Evolutionary conservation across 2,113 vertebrate species (phyloP), one percentile per base, ranked within the genome.

Genomic region (Balaeniceps rex): DNA sequence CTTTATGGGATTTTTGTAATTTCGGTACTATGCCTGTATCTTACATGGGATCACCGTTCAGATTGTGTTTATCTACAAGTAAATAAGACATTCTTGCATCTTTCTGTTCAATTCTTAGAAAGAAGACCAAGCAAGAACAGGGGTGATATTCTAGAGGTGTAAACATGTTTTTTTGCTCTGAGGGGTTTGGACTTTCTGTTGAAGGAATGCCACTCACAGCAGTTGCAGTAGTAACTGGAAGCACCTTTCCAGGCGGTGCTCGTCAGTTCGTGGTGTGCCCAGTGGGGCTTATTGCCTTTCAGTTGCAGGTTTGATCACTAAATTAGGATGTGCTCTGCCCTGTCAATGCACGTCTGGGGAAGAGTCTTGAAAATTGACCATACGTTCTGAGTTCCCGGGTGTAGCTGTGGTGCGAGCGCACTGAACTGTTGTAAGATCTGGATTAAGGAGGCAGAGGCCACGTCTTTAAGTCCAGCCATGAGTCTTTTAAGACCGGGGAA

Each of bases 201-300:
- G 51, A 23, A 44, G 81, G 64, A 42, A 8, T 4, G 19, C n/a
- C 1, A 2, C 24, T 25, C 28, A 2, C 11, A 10, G 68, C 16
- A 3, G 16, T 18, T 52, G 5, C 8, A 7, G 24, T 11, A 5
- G 33, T 3, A 9, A 5, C 24, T 26, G 14, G 40, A 11, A 25
- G 74, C 33, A 10, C 19, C 17, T 38, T 26, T 34, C 42, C 15
- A 14, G 42, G 42, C 75, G 55, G 40, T 0, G 11, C 17, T 33
- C 2, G 0, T 11, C 33, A 3, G 8, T 7, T 33, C 11, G 0
- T 1, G 14, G 16, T 5, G 55, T 25, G 54, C 29, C 68, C 31
- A 5, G 40, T 28, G 28, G 15, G 52, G 54, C 24, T 31, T 24
- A 4, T 42, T 42, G 44, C 54, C 26, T 52, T 34, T 8, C 46